Conservation (phyloP, 2,797 vertebrate species). For the Podarcis lilfordi region DNA sequence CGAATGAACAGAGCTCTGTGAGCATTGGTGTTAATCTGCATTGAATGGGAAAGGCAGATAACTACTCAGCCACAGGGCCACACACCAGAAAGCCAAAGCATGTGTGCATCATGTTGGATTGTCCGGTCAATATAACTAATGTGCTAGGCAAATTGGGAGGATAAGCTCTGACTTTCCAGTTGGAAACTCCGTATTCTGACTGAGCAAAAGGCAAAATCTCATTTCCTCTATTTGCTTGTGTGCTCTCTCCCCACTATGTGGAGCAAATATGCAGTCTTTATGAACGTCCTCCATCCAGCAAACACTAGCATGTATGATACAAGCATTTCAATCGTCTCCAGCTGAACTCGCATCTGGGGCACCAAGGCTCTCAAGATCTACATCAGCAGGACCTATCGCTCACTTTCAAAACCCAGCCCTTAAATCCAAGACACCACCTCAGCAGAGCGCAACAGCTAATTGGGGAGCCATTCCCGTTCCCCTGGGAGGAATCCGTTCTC, state of each 20-base stretch:
- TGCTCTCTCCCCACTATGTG: too few relatives aligned
- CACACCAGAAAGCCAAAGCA: neutral
- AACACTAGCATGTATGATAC: neutral
- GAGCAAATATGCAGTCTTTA: neutral
- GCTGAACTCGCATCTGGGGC: constrained; percentile 32
- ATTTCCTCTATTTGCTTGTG: neutral
- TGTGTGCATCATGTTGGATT: neutral
- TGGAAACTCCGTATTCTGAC: neutral
- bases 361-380: neutral
- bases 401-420: constrained; percentile 62
- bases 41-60: neutral
- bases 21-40: neutral
- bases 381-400: constrained; percentile 14
- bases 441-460: constrained; percentile 63
- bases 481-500: constrained; percentile 64
- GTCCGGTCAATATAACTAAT: neutral
- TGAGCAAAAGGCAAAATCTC: neutral
- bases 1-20: neutral
- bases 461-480: constrained; percentile 61
- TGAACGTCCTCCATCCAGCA: neutral
- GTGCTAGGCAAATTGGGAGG: too few relatives aligned
- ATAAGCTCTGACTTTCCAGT: neutral
- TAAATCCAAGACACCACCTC: constrained; percentile 62
- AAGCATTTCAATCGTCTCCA: constrained; percentile 59
- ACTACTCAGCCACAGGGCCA: neutral